Percentiles rank a stretch among this genome's conserved stretches.
Evolutionary conservation across 2,113 vertebrate species (phyloP).

Genomic region (Crotophaga sulcirostris): DNA sequence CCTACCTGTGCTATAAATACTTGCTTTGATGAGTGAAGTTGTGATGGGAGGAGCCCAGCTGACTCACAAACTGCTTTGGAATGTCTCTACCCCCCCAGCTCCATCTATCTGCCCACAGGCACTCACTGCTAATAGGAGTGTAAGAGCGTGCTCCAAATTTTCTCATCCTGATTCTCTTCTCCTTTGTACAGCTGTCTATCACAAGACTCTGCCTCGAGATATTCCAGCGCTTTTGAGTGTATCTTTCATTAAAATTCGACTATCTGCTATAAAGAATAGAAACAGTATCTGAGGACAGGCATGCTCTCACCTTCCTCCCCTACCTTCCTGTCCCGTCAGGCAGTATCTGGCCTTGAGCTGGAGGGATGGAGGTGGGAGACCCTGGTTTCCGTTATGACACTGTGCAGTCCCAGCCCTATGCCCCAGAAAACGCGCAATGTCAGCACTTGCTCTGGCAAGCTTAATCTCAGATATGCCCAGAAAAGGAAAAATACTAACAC

Average conservation of each 20-base stretch:
- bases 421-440: conserved; percentile 26
- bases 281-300: neutral
- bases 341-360: neutral
- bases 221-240: neutral
- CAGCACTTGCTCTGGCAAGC: conserved; percentile 66
- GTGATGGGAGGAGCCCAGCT: conserved; percentile 41
- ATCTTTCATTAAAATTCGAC: neutral
- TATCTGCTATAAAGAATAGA: neutral
- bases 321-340: neutral
- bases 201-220: neutral
- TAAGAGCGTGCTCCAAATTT: neutral
- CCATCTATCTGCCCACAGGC: conserved; percentile 16
- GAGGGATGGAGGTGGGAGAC: neutral
- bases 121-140: neutral
- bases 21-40: conserved; percentile 61
- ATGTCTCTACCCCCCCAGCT: conserved; percentile 18
- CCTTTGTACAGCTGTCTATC: neutral
- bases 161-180: neutral
- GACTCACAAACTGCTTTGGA: neutral
- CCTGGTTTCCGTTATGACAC: neutral
- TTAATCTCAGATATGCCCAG: conserved; percentile 54
- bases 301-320: neutral
- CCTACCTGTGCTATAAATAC: conserved; percentile 70
- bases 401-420: conserved; percentile 27
- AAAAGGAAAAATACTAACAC: conserved; percentile 20